A percentile compares a stretch with the other conserved stretches of the same genome.
phyloP scores from a whole-genome alignment of 2,888 invertebrate species.

The Dolomedes plantarius region DNA sequence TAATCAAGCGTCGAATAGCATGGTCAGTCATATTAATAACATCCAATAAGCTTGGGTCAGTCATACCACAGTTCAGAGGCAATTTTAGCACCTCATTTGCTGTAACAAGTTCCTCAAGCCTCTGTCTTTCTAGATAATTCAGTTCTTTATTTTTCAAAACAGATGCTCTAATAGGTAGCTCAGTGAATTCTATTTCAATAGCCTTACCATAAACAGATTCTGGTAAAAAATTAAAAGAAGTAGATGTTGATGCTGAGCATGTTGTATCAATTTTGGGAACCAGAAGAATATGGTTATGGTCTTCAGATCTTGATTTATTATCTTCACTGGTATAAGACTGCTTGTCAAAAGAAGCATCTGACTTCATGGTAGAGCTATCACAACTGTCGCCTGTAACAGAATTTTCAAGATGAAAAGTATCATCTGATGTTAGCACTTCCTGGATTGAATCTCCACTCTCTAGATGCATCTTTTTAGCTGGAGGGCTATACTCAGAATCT shows the following conservation, averaged over 20 bases:
- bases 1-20: constrained; percentile 87
- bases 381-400: constrained; percentile 9
- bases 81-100: constrained; percentile 90
- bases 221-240: constrained; percentile 10
- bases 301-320: neutral
- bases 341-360: neutral
- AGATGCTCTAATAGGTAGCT: constrained; percentile 47
- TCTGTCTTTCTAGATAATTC: constrained; percentile 88
- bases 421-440: constrained; percentile 28
- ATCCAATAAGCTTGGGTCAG: constrained; percentile 82
- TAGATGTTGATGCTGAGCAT: constrained; percentile 6
- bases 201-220: constrained; percentile 62
- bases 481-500: constrained; percentile 64
- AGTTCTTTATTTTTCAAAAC: constrained; percentile 79
- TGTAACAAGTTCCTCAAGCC: constrained; percentile 88
- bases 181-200: constrained; percentile 67
- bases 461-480: constrained; percentile 42
- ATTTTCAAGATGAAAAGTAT: constrained; percentile 7
- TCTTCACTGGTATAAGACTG: neutral
- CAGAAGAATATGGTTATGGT: neutral
- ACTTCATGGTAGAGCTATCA: neutral
- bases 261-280: neutral
- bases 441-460: constrained; percentile 44
- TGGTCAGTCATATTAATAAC: constrained; percentile 94
- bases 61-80: constrained; percentile 80